Conservation (phyloP, 2,888 invertebrate species). For the Tenthredo scrophulariae region DNA sequence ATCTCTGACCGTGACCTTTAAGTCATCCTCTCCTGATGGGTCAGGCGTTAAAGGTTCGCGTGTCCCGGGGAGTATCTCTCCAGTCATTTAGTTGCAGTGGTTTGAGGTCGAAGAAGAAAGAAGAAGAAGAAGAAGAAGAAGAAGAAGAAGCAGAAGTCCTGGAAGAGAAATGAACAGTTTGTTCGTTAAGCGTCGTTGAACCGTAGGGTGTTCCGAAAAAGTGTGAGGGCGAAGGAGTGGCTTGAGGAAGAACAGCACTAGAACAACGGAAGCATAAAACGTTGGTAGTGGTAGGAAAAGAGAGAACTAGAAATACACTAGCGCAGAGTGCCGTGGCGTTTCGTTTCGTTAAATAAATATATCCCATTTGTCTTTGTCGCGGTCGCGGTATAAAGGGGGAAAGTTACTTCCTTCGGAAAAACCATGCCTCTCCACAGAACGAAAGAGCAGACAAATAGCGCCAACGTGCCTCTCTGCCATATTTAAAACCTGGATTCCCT, state of each 20-base stretch:
- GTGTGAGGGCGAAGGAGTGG: background rate
- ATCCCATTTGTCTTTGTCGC: conserved; percentile 71
- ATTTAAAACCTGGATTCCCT: conserved; percentile 15
- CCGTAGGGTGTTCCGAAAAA: conserved; percentile 21
- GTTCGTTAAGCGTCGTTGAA: conserved; percentile 31
- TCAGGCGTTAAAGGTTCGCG: conserved; percentile 15
- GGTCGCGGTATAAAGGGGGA: conserved; percentile 55
- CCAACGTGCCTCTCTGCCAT: conserved; percentile 40
- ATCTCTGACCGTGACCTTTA: conserved; percentile 41
- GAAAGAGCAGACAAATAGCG: conserved; percentile 47
- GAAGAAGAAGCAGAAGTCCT: background rate
- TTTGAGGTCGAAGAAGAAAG: background rate
- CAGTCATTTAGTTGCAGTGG: conserved; percentile 1
- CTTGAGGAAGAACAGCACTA: background rate
- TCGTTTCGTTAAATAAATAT: conserved; percentile 69
- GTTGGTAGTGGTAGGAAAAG: conserved; percentile 1
- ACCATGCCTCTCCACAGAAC: background rate
- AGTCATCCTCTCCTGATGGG: conserved; percentile 8
- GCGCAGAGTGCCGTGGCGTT: conserved; percentile 63
- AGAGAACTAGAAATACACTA: conserved; percentile 31
- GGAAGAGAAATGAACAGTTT: conserved; percentile 33
- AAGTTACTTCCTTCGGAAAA: conserved; percentile 16
- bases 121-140: background rate
- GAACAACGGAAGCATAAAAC: conserved; percentile 30
- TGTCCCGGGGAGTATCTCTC: background rate